phyloP scores from a whole-genome alignment of 2,888 invertebrate species.

The Torymus texanus region DNA sequence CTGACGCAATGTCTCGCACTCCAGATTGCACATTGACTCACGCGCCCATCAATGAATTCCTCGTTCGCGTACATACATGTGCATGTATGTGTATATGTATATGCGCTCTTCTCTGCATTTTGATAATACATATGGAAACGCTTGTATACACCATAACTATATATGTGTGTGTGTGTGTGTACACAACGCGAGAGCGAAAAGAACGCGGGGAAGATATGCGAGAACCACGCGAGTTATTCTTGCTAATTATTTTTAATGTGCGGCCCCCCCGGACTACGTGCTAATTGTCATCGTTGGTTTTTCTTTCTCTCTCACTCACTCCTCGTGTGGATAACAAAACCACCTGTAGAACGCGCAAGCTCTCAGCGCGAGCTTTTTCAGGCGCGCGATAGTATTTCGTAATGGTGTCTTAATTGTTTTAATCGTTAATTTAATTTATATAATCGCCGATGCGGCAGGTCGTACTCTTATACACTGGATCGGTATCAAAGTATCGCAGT shows the following conservation, averaged over 20 bases:
- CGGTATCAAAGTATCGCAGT: too few species aligned
- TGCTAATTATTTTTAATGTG: constrained; percentile 56
- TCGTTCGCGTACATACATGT: not conserved
- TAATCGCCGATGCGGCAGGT: too few species aligned
- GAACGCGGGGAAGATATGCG: constrained; percentile 46
- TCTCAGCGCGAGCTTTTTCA: constrained; percentile 32
- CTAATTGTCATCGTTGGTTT: constrained; percentile 47
- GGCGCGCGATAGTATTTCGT: constrained; percentile 7
- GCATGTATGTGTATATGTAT: not conserved
- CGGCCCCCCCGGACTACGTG: constrained; percentile 49
- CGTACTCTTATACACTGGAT: too few species aligned
- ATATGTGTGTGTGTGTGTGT: too few species aligned
- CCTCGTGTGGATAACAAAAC: constrained; percentile 11
- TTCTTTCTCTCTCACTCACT: constrained; percentile 14
- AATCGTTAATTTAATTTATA: constrained; percentile 47
- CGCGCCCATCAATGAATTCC: not conserved
- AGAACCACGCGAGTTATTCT: constrained; percentile 46
- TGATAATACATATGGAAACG: not conserved
- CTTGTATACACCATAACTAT: too few species aligned
- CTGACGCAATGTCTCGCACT: constrained; percentile 27
- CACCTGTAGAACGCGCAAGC: constrained; percentile 30
- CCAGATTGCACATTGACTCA: constrained; percentile 19
- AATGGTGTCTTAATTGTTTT: constrained; percentile 36
- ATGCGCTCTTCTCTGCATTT: not conserved
- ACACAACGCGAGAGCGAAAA: not conserved